These are phyloP conservation scores for Cynaeus angustus DNA, from an alignment of 2,888 invertebrate species.

Conservation along the genomic window DNA sequence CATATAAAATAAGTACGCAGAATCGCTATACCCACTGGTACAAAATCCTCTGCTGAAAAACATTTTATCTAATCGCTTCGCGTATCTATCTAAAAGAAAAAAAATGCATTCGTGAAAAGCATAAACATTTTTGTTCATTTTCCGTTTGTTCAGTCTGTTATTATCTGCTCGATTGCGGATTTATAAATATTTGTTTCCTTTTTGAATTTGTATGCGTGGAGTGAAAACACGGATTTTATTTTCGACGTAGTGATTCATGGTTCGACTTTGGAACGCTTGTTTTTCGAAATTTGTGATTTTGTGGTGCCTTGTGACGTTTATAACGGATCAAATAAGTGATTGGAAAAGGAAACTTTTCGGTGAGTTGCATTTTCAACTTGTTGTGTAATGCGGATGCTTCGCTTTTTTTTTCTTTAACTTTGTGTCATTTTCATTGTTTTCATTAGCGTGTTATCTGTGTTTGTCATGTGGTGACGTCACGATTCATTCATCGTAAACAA, in stretches of 20 bases:
- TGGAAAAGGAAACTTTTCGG: constrained; percentile 1
- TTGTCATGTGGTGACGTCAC: constrained; percentile 30
- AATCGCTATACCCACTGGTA: constrained; percentile 8
- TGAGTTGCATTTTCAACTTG: constrained; percentile 7
- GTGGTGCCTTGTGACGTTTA: background rate
- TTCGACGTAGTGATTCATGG: too few relatives aligned
- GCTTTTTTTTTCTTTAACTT: constrained; percentile 9
- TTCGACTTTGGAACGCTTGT: too few relatives aligned
- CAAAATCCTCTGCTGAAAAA: constrained; percentile 1
- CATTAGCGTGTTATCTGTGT: constrained; percentile 27
- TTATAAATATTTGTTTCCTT: constrained; percentile 10
- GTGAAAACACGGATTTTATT: too few relatives aligned
- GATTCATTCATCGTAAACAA: constrained; percentile 40
- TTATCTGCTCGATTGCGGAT: too few relatives aligned
- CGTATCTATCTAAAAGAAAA: constrained; percentile 11
- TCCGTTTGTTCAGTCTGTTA: too few relatives aligned
- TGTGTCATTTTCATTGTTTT: constrained; percentile 13
- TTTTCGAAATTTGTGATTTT: constrained; percentile 5
- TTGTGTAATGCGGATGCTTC: constrained; percentile 18
- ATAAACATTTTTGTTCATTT: too few relatives aligned
- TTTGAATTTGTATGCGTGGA: background rate
- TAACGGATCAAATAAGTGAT: background rate
- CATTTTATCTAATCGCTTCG: constrained; percentile 25
- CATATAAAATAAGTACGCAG: constrained; percentile 17
- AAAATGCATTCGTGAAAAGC: constrained; percentile 20